phyloP scores from a whole-genome alignment of 2,888 invertebrate genomes.

The Aphidoletes aphidimyza region DNA sequence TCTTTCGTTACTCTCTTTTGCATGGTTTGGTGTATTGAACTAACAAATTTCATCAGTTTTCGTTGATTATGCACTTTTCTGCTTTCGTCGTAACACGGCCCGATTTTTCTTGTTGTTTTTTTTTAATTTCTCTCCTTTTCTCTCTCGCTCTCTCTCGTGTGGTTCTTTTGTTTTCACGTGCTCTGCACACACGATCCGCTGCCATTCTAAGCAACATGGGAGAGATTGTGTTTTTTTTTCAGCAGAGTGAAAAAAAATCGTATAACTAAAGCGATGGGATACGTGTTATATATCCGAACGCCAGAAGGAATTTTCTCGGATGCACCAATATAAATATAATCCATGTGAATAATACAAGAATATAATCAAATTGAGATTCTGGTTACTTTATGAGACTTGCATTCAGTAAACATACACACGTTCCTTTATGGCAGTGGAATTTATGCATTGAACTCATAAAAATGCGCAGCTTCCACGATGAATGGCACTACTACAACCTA shows the following conservation, averaged over 20 bases:
- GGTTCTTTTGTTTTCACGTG: conserved; percentile 49
- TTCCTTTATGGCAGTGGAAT: conserved; percentile 26
- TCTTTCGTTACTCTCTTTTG: conserved; percentile 51
- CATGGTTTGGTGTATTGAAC: neutral
- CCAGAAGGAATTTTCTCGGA: conserved; percentile 45
- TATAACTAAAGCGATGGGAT: neutral
- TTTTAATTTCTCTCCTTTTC: no score
- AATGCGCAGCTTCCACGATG: conserved; percentile 32
- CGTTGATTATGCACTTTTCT: conserved; percentile 38
- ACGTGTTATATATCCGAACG: conserved; percentile 38
- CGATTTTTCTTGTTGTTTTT: neutral
- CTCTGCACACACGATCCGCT: conserved; percentile 24
- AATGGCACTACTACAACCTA: neutral
- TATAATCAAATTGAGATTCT: conserved; percentile 46
- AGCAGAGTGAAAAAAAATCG: neutral
- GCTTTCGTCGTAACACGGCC: neutral
- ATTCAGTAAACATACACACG: conserved; percentile 45
- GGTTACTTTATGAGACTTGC: conserved; percentile 31
- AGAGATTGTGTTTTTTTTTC: neutral
- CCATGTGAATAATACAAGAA: conserved; percentile 31
- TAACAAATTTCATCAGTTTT: conserved; percentile 38
- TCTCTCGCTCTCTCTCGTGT: neutral
- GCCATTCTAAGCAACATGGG: conserved; percentile 27
- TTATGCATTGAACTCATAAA: conserved; percentile 44
- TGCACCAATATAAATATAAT: conserved; percentile 51